These are phyloP conservation scores for Phoenicopterus ruber DNA, from an alignment of 2,113 vertebrate species.

Conservation along the genomic window DNA sequence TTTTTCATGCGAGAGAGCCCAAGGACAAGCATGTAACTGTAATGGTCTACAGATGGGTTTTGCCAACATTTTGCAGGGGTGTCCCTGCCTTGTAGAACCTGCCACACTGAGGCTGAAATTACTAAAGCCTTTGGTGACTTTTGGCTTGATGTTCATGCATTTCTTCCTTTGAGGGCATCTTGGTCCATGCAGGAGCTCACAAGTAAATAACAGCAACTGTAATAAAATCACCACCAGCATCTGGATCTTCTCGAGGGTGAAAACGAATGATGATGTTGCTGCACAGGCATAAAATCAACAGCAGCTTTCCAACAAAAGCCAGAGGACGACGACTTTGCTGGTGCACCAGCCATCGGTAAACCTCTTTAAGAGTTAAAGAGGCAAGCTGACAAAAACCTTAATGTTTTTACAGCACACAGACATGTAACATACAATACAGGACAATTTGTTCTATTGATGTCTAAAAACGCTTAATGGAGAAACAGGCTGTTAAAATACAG, in stretches of 20 bases:
- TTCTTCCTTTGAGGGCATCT: background rate
- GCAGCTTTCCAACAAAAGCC: background rate
- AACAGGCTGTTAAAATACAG: constrained; percentile 67
- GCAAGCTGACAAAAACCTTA: constrained; percentile 34
- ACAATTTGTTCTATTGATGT: constrained; percentile 49
- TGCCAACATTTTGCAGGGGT: background rate
- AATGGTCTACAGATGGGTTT: background rate
- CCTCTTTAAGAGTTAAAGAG: background rate
- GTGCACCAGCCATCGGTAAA: background rate
- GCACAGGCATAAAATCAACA: background rate
- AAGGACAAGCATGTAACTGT: background rate
- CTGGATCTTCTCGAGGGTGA: background rate
- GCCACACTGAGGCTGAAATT: background rate
- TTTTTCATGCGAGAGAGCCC: background rate
- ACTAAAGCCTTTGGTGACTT: background rate
- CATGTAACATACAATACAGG: constrained; percentile 36
- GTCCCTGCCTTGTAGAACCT: background rate
- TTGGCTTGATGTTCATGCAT: background rate
- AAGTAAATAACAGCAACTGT: background rate
- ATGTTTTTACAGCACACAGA: constrained; percentile 42
- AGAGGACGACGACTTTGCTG: background rate
- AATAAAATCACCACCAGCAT: background rate
- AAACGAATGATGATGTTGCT: background rate
- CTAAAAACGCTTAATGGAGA: constrained; percentile 59
- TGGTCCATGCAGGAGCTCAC: background rate